A percentile compares a stretch with the other conserved stretches of the same genome.
phyloP scores from a whole-genome alignment of 2,113 vertebrate genomes.

The Montifringilla adamsi region DNA sequence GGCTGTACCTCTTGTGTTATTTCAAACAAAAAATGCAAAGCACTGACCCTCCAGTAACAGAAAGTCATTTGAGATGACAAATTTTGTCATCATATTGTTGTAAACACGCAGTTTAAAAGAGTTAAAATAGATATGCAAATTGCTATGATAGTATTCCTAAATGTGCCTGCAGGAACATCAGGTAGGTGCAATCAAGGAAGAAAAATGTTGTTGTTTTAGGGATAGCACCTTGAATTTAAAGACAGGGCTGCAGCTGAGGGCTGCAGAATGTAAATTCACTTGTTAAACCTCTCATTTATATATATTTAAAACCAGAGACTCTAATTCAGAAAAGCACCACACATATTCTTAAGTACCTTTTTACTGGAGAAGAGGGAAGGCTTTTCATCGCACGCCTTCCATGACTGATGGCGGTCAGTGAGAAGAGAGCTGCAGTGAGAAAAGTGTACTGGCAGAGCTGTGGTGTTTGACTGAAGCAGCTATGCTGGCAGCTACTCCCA shows the following conservation, averaged over 20 bases:
- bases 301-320: background rate
- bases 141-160: background rate
- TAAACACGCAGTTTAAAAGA: constrained; percentile 30
- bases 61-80: constrained; percentile 15
- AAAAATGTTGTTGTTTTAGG: constrained; percentile 12
- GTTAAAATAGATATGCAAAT: constrained; percentile 53
- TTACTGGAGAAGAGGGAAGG: background rate
- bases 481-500: background rate
- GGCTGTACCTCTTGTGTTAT: constrained; percentile 7
- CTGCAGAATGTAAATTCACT: constrained; percentile 15
- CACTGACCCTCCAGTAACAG: background rate
- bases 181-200: constrained; percentile 7
- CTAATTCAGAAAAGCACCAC: background rate
- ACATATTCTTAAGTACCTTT: background rate
- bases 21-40: background rate
- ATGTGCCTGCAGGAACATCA: background rate
- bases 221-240: constrained; percentile 31
- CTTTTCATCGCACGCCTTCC: fast-evolving
- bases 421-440: background rate
- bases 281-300: background rate
- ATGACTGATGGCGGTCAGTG: fast-evolving
- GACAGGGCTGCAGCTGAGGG: background rate
- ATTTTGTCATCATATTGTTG: background rate
- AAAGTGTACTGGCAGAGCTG: background rate
- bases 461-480: background rate